Evolutionary conservation across 1,140 invertebrate genomes (phyloP).

Genomic region (Pogonognathellus flavescens): DNA sequence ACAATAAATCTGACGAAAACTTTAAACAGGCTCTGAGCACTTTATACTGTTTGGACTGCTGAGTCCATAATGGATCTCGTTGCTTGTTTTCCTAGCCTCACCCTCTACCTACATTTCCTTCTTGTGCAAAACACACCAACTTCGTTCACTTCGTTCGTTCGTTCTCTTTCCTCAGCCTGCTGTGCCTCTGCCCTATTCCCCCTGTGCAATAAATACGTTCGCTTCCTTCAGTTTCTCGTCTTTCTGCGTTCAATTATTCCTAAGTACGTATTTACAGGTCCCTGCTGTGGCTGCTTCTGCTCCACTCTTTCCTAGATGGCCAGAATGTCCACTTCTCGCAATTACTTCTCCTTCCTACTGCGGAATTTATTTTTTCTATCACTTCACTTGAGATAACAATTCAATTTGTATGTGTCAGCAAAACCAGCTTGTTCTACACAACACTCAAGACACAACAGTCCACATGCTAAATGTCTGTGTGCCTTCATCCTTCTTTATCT

Average conservation of each 20-base stretch:
- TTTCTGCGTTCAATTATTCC: not conserved
- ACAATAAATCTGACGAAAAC: constrained; percentile 1
- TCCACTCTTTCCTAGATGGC: not conserved
- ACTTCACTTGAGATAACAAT: too few species aligned
- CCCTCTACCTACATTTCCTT: not conserved
- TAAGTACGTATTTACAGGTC: not conserved
- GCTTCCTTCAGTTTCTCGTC: not conserved
- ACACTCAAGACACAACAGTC: too few species aligned
- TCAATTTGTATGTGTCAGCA: too few species aligned
- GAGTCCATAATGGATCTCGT: constrained; percentile 57
- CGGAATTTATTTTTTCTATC: constrained; percentile 31
- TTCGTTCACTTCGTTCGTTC: not conserved
- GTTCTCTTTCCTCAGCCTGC: not conserved
- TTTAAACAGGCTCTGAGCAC: constrained; percentile 19
- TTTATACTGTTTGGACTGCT: constrained; percentile 47
- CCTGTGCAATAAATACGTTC: not conserved
- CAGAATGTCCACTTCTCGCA: constrained; percentile 4
- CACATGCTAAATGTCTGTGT: too few species aligned
- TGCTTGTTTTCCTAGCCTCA: constrained; percentile 18
- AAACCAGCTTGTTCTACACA: too few species aligned
- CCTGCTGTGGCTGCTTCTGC: not conserved
- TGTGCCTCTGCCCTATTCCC: not conserved
- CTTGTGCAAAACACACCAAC: not conserved
- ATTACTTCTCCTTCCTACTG: not conserved
- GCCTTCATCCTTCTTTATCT: too few species aligned